Conservation (phyloP, 2,113 vertebrate genomes). For the Etheostoma cragini region DNA sequence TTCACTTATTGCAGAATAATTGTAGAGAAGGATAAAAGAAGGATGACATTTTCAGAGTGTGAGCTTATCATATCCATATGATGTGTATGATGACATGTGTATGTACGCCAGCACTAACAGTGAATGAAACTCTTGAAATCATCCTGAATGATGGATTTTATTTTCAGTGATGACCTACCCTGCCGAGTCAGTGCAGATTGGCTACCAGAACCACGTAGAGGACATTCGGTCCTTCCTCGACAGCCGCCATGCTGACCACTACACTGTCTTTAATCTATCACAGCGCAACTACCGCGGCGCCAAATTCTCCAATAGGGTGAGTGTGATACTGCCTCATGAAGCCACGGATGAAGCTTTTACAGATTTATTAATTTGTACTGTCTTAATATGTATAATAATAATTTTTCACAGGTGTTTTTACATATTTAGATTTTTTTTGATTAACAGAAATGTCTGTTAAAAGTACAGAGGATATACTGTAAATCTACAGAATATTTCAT, state of each 20-base stretch:
- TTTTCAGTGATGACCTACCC: slow-evolving; percentile 96
- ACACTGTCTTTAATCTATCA: slow-evolving; percentile 98
- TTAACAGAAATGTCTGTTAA: too few species aligned
- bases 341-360: background rate
- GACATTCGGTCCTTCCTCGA: slow-evolving; percentile 98
- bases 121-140: background rate
- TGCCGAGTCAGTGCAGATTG: slow-evolving; percentile 93
- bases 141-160: background rate
- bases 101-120: background rate
- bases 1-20: background rate
- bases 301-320: slow-evolving; percentile 98
- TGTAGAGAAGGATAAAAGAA: background rate
- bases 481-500: too few species aligned
- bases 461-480: too few species aligned
- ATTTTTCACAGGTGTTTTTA: too few species aligned
- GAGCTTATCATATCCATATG: background rate
- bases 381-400: too few species aligned
- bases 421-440: too few species aligned
- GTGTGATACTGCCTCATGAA: slow-evolving; percentile 35
- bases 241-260: slow-evolving; percentile 96
- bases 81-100: background rate
- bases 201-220: slow-evolving; percentile 97
- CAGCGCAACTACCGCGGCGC: slow-evolving; percentile 96
- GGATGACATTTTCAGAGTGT: background rate
- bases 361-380: background rate